Percentiles rank a stretch among this genome's conserved stretches.
These are phyloP conservation scores for Rhizoglyphus robini DNA, from an alignment of 1,140 invertebrate genomes.

Conservation along the genomic window DNA sequence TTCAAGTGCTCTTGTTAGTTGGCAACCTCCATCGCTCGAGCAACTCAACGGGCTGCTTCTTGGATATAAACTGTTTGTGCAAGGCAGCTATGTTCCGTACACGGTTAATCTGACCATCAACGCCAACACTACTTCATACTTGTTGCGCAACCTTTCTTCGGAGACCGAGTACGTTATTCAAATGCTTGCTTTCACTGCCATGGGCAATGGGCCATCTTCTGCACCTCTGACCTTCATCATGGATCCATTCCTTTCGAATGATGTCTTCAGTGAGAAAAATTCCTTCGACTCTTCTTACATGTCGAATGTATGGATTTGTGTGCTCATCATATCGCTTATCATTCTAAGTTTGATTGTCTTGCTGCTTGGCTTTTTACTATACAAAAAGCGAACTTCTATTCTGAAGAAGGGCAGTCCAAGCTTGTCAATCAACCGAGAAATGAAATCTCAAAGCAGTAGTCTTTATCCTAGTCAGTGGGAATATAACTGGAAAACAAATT, in stretches of 20 bases:
- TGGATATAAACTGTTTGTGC: constrained; percentile 55
- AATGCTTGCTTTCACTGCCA: constrained; percentile 54
- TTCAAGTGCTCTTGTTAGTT: constrained; percentile 58
- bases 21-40: constrained; percentile 59
- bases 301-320: constrained; percentile 18
- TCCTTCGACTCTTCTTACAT: neutral
- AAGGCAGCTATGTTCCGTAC: constrained; percentile 44
- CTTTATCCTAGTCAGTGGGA: constrained; percentile 6
- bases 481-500: neutral
- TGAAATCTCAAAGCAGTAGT: neutral
- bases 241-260: constrained; percentile 20
- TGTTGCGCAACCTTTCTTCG: constrained; percentile 53
- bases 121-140: constrained; percentile 51
- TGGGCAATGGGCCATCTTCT: constrained; percentile 53
- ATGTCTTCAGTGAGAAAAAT: neutral
- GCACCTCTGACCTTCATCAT: constrained; percentile 28
- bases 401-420: neutral
- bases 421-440: neutral
- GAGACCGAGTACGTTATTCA: constrained; percentile 55
- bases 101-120: constrained; percentile 56
- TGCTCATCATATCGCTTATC: neutral
- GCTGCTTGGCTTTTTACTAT: constrained; percentile 4
- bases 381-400: neutral
- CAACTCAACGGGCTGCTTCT: constrained; percentile 65
- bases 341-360: constrained; percentile 10